Percentiles rank a stretch among this genome's conserved stretches.
phyloP scores from a whole-genome alignment of 2,113 vertebrate genomes.

The Gnathonemus echidnorhynchus region DNA sequence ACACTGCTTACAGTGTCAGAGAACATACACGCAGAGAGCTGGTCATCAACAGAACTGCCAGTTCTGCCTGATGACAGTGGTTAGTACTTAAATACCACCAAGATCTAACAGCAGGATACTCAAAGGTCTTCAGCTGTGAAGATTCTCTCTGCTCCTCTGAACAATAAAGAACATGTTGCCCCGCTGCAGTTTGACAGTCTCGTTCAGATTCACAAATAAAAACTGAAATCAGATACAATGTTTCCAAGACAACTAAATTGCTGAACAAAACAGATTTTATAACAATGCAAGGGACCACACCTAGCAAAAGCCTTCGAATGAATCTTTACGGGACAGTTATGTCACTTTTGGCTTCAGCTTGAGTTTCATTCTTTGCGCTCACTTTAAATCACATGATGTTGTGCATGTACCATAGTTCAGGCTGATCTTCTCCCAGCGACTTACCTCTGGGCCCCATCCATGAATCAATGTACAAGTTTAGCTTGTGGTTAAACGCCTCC shows the following conservation, averaged over 20 bases:
- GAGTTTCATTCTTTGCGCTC: not conserved
- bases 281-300: not conserved
- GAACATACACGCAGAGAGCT: not conserved
- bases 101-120: not conserved
- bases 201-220: not conserved
- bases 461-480: conserved; percentile 77
- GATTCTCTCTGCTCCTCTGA: not conserved
- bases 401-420: not conserved
- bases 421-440: not conserved
- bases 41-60: not conserved
- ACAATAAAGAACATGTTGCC: not conserved
- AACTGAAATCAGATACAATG: not conserved
- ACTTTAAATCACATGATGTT: not conserved
- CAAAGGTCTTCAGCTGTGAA: not conserved
- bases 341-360: not conserved
- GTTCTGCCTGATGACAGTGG: not conserved
- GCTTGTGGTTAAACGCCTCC: conserved; percentile 78
- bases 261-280: not conserved
- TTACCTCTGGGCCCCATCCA: conserved; percentile 93
- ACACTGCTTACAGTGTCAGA: not conserved
- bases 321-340: not conserved
- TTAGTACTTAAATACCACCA: not conserved
- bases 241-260: not conserved
- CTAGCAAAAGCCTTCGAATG: not conserved
- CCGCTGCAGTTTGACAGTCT: not conserved